Evolutionary conservation across 2,797 vertebrate species (phyloP).

Genomic region (Oreortyx pictus): DNA sequence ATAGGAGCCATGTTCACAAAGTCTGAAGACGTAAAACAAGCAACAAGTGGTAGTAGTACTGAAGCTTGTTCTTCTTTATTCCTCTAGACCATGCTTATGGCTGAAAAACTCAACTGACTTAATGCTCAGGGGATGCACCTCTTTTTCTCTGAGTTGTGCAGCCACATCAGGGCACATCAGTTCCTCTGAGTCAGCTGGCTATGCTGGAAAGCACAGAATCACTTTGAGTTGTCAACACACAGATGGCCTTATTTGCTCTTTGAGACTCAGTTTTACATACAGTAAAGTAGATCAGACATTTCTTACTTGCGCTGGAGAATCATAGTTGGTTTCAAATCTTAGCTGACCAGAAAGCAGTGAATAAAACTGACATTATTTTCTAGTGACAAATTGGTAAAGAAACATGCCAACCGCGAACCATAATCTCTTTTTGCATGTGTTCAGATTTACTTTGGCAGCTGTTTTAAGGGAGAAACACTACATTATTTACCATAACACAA

Average conservation of each 20-base stretch:
- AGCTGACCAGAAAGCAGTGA: not conserved
- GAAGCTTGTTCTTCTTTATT: not conserved
- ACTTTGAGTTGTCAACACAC: not conserved
- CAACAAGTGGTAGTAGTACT: not conserved
- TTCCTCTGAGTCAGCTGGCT: not conserved
- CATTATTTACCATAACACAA: slow-evolving; percentile 26
- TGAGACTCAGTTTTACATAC: not conserved
- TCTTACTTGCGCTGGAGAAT: not conserved
- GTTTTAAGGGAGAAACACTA: slow-evolving; percentile 40
- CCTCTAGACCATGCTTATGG: not conserved
- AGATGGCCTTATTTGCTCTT: not conserved
- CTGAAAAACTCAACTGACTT: not conserved
- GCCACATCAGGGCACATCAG: not conserved
- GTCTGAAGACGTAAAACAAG: not conserved
- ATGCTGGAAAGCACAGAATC: not conserved
- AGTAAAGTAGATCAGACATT: not conserved
- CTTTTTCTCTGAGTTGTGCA: not conserved
- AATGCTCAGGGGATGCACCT: not conserved
- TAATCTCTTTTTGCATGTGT: not conserved
- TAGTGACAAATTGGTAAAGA: not conserved
- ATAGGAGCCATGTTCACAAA: not conserved
- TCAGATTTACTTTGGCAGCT: slow-evolving; percentile 35
- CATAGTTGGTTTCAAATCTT: not conserved
- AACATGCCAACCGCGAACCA: slow-evolving; percentile 12
- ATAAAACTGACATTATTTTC: not conserved